Evolutionary conservation across 2,797 vertebrate genomes (phyloP).

Genomic region (Apogon hyalosoma): DNA sequence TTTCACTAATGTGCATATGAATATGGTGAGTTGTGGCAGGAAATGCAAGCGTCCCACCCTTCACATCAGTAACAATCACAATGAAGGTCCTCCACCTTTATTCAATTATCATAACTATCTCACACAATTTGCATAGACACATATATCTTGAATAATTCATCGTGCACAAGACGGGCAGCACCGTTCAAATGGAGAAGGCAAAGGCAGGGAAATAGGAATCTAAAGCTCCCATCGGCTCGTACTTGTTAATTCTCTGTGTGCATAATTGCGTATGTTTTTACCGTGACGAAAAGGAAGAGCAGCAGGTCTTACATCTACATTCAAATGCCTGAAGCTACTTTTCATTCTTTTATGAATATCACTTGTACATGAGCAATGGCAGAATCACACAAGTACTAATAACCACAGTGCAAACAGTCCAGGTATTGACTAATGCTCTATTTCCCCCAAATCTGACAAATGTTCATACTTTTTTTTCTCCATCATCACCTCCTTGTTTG

Average conservation of each 20-base stretch:
- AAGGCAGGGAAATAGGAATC: slow-evolving; percentile 55
- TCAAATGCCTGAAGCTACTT: slow-evolving; percentile 13
- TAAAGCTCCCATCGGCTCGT: slow-evolving; percentile 46
- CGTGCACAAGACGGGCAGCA: slow-evolving; percentile 57
- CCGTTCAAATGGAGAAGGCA: slow-evolving; percentile 58
- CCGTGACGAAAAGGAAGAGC: slow-evolving; percentile 39
- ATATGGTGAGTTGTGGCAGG: slow-evolving; percentile 47
- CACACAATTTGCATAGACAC: slow-evolving; percentile 60
- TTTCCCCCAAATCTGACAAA: slow-evolving; percentile 10
- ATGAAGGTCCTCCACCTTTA: slow-evolving; percentile 68
- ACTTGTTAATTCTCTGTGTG: slow-evolving; percentile 61
- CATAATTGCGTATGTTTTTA: slow-evolving; percentile 49
- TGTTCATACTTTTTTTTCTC: slow-evolving; percentile 8
- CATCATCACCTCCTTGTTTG: slow-evolving; percentile 25
- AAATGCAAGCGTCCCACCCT: slow-evolving; percentile 61
- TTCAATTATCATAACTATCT: slow-evolving; percentile 73
- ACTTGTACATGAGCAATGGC: slow-evolving; percentile 4
- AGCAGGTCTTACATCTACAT: slow-evolving; percentile 28
- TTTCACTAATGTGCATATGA: slow-evolving; percentile 60
- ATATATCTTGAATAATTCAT: slow-evolving; percentile 80
- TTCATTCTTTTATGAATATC: slow-evolving; percentile 1
- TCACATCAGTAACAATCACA: slow-evolving; percentile 69
- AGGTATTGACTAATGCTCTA: slow-evolving; percentile 1
- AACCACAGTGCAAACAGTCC: slow-evolving; percentile 2
- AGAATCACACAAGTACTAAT: slow-evolving; percentile 21